Conservation (phyloP, 2,113 vertebrate genomes). For the Chloropsis hardwickii region DNA sequence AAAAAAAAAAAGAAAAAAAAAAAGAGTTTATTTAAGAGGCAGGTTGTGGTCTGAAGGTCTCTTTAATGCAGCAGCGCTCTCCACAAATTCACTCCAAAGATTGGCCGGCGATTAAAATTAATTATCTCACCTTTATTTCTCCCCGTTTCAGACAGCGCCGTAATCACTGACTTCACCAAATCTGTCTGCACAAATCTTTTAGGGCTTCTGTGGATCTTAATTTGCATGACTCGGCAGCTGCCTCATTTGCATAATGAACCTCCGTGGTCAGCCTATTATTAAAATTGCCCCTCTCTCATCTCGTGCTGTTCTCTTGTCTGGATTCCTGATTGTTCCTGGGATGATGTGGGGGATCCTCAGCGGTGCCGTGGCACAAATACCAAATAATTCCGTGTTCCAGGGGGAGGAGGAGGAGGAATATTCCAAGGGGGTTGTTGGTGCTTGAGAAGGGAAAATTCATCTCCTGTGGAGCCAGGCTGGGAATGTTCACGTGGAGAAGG, state of each 20-base stretch:
- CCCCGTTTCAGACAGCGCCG: not conserved
- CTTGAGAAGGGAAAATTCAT: not conserved
- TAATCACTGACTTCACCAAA: not conserved
- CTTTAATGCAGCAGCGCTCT: not conserved
- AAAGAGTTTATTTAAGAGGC: not conserved
- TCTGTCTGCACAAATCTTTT: not conserved
- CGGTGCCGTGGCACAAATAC: not conserved
- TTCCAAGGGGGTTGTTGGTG: not conserved
- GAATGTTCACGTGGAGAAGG: not conserved
- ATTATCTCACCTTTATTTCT: not conserved
- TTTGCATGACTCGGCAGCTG: not conserved
- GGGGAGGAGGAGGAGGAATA: not conserved
- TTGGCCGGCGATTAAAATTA: not conserved
- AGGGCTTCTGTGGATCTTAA: not conserved
- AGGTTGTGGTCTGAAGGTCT: not conserved
- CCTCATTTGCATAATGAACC: not conserved
- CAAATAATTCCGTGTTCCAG: too few species aligned
- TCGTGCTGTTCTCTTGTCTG: not conserved
- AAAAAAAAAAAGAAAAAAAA: not conserved
- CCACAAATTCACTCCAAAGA: not conserved
- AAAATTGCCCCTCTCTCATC: not conserved
- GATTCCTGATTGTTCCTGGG: not conserved
- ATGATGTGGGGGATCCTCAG: not conserved
- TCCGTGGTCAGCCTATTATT: not conserved
- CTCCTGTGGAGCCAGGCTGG: not conserved